phyloP scores from a whole-genome alignment of 2,888 invertebrate species.

The Harmothoe impar region DNA sequence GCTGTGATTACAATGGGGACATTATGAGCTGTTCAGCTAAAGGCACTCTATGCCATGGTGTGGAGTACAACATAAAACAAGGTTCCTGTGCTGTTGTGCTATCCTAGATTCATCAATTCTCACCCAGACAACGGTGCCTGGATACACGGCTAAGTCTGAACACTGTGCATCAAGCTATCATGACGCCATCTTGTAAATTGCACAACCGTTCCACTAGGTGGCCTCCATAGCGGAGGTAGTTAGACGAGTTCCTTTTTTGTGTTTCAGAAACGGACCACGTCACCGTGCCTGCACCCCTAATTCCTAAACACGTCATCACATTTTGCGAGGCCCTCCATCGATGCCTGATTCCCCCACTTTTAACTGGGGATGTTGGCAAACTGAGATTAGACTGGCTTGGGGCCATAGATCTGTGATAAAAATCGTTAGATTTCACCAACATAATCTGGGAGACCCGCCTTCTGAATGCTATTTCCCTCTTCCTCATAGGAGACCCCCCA shows the following conservation, averaged over 20 bases:
- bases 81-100: too few species aligned
- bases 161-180: background rate
- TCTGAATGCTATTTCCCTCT: background rate
- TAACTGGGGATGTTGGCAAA: background rate
- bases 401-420: slow-evolving; percentile 5
- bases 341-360: background rate
- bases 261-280: background rate
- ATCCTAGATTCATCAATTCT: too few species aligned
- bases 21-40: too few species aligned
- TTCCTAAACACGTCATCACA: slow-evolving; percentile 1
- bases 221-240: background rate
- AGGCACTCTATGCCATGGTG: too few species aligned
- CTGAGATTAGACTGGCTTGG: background rate
- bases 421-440: slow-evolving; percentile 20
- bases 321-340: slow-evolving; percentile 6
- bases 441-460: background rate
- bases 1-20: too few species aligned
- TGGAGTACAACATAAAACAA: too few species aligned
- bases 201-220: background rate
- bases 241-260: background rate
- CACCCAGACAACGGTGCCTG: too few species aligned
- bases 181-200: background rate
- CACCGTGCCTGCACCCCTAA: background rate
- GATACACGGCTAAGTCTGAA: too few species aligned
- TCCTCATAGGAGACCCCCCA: background rate